Base-by-base conservation (phyloP, 30 jellyfish, hydroid and myxozoan genomes). In the Clytia hemisphaerica region DNA sequence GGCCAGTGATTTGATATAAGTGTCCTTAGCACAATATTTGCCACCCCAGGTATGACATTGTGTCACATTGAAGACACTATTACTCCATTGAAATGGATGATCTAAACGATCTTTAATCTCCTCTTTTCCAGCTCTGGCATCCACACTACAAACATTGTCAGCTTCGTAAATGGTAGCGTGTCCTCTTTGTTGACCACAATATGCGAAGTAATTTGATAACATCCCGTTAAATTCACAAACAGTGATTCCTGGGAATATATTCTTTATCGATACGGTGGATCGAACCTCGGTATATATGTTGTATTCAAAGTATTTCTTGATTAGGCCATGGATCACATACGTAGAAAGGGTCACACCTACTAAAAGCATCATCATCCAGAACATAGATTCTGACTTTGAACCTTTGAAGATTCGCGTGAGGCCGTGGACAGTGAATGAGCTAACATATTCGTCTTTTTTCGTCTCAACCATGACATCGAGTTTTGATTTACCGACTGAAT, bases 21-120 rank as follows among this genome's bases (percentile, higher is more conserved):
- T 28, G 44, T 2, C 70, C 25, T 31, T 57, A 16, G 36, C 42
- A 31, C 70, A 57, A 22, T 26, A 57, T 16, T n/a, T 57, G 16
- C 44, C 16, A 6, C 70, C 70, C 70, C 70, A 57, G 45, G 70
- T 22, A n/a, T 57, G 27, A 57, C 70, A 57, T 28, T 22, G 6
- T 4, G 44, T 31, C 6, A 57, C 70, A 0, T 57, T 28, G 70
- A 21, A 57, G 16, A n/a, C 25, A n/a, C 42, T 33, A 33, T 31
- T 57, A 22, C 50, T 57, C 70, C 70, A 57, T 57, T 31, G 25
- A n/a, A n/a, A n/a, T 57, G 18, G 18, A 42, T 42, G 18, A 12
- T 42, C 19, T 42, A 42, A n/a, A 1, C n/a, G 70, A 22, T 22
- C 35, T 57, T 22, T 57, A 4, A 5, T 57, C 35, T 38, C 25